Evolutionary conservation across 2,888 invertebrate species (phyloP), one percentile per base, ranked within the genome.

Genomic region (Strigamia transsilvanica): DNA sequence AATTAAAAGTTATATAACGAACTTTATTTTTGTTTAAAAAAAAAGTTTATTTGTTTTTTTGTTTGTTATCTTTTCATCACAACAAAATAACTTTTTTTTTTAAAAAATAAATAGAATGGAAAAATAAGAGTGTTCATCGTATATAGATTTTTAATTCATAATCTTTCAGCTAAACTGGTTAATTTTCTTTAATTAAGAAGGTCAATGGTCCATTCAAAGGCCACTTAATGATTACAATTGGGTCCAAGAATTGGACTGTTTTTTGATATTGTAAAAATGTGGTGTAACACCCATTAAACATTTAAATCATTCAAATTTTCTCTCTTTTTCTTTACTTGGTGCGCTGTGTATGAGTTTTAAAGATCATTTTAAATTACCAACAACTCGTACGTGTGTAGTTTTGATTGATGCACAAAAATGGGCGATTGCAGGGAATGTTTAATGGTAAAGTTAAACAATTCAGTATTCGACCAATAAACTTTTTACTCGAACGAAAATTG

Each of bases 201-300:
- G 56, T 56, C 56, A 56, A 56, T 18, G 56, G 56, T 56, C 56
- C n/a, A 56, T 7, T 56, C 56, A 56, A 56, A 56, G 56, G 56
- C 56, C 56, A 56, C 4, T 18, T 9, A 56, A 18, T 56, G 56
- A 56, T 56, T 56, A 56, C 56, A 56, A 56, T 56, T 56, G 18
- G 56, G 56, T 56, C 18, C 56, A 56, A 1, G n/a, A 46, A n/a
- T 56, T 56, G 56, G 56, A 56, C 56, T 18, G n/a, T 18, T 56
- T 56, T 56, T 18, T 9, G 1, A 56, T n/a, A n/a, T 56, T n/a
- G 18, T 56, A 18, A 18, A 56, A 56, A 56, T 9, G 3, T 56
- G 56, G 56, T 56, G 15, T 56, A 56, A 56, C 7, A 46, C n/a
- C 9, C 12, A 12, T 42, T 12, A 3, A 42, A 12, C 42, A 12